A percentile compares a stretch with the other conserved stretches of the same genome.
Evolutionary conservation across 2,888 invertebrate genomes (phyloP).

Genomic region (Horisme vitalbata): DNA sequence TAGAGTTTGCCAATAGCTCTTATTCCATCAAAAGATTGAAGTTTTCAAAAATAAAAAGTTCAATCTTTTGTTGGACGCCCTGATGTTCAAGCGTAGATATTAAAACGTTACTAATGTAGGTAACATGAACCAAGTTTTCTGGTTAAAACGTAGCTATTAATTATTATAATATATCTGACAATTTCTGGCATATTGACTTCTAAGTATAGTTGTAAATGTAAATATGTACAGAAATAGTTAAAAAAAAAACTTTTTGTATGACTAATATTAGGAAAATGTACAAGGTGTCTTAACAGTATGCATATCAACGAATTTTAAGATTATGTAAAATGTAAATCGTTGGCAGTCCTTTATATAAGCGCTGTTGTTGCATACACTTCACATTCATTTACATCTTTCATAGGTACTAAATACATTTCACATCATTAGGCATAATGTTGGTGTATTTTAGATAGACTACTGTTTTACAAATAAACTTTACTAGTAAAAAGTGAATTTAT

Average conservation of each 20-base stretch:
- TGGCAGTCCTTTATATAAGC: slow-evolving; percentile 28
- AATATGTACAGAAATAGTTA: slow-evolving; percentile 66
- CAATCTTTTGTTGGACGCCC: too few relatives aligned
- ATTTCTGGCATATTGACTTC: slow-evolving; percentile 10
- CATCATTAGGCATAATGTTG: background rate
- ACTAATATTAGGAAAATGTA: slow-evolving; percentile 68
- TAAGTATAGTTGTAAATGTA: slow-evolving; percentile 48
- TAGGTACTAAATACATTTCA: slow-evolving; percentile 5
- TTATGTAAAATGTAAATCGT: slow-evolving; percentile 33
- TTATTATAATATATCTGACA: slow-evolving; percentile 7
- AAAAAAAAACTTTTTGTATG: slow-evolving; percentile 64
- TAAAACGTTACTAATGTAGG: too few relatives aligned
- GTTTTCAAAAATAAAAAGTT: too few relatives aligned
- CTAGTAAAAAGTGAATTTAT: background rate
- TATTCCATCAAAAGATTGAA: too few relatives aligned
- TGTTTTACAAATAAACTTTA: background rate
- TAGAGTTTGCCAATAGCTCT: too few relatives aligned
- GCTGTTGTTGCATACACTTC: slow-evolving; percentile 25
- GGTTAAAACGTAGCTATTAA: background rate
- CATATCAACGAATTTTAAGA: slow-evolving; percentile 80
- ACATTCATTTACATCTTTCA: slow-evolving; percentile 19
- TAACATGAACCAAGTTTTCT: too few relatives aligned
- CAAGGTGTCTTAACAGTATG: slow-evolving; percentile 82
- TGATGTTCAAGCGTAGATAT: too few relatives aligned
- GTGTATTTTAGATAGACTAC: slow-evolving; percentile 13